Base-by-base conservation (phyloP, 2,113 vertebrate species). In the Lagopus muta region DNA sequence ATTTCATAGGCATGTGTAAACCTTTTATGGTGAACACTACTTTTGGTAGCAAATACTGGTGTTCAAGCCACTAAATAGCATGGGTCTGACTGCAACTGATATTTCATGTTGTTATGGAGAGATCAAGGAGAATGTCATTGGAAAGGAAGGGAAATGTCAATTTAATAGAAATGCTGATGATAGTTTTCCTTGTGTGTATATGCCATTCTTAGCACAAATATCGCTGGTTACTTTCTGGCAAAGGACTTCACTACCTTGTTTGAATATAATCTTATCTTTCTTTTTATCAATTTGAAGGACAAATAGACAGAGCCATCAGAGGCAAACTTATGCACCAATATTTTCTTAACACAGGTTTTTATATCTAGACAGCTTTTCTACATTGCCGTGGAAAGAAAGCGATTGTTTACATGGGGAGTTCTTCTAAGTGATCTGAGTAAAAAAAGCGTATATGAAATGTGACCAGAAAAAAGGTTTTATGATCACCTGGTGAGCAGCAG, bases 391-490 rank as follows among this genome's bases (percentile, higher is more conserved):
- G 62, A 54, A 94, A 82, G 48, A 65, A 15, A 79, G 27, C 40
- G 10, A 48, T 89, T 82, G 88, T 92, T 91, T 95, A 89, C 62
- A 54, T 24, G 15, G 20, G 2, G 11, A 76, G 27, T 76, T 87
- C 85, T 10, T 71, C 62, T 89, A 91, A 85, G 45, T 40, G 87
- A 82, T 91, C 94, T 94, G 58, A 82, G 21, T 66, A 8, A 91
- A 36, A 36, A 58, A 60, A 36, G 18, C 2, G 3, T 40, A 66
- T 82, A 45, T 69, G 74, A 87, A 93, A 87, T 82, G 28, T 79
- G 22, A 27, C 30, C 20, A 21, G 10, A 21, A 47, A 47, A 95
- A 91, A 85, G n/a, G n/a, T 85, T 82, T 92, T 88, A 76, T 82
- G 71, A 73, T 85, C 58, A 92, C 78, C 82, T 92, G 82, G 28